Evolutionary conservation across 2,113 vertebrate species (phyloP), one percentile per base, ranked within the genome.

Genomic region (Bufo gargarizans): DNA sequence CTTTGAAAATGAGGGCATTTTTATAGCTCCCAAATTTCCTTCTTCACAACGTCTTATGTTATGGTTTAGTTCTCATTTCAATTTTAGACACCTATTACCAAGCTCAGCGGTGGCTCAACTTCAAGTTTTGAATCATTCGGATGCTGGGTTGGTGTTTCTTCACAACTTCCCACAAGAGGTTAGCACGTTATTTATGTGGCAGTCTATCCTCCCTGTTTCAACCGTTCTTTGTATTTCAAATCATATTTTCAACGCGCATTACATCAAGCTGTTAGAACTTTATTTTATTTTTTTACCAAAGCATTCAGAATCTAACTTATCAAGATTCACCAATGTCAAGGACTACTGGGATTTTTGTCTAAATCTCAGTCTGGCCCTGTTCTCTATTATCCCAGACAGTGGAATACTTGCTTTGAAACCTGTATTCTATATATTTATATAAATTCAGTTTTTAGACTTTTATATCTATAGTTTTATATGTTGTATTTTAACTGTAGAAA

Each of bases 31-130:
- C 19, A 89, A 45, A 89, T 84, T 89, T 84, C 61, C 77, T 45
- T 45, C 47, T 84, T n/a, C 22, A 16, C 63, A n/a, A 87, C 43
- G 16, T 58, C 33, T 67, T 84, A 50, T 89, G 74, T 89, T 84
- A 55, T 69, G 50, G 72, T 78, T 89, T 84, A 67, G 59, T 49
- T 89, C 69, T 89, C 82, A 84, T 89, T 89, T 89, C 87, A 84
- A 89, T 89, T 84, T 89, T 84, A 84, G 87, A 89, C 87, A 89
- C 87, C 82, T 89, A 89, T 89, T 89, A 84, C 72, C 67, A 77
- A 22, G 61, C 87, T 53, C 81, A 89, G 87, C 82, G 61, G 87
- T 89, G 58, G 81, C 61, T 84, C 79, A 61, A 77, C 72, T 82
- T 59, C 61, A 78, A 89, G 72, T 89, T 89, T 89, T 77, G 87